Evolutionary conservation across 2,888 invertebrate species (phyloP), one percentile per base, ranked within the genome.

Genomic region (Saturnia pavonia): DNA sequence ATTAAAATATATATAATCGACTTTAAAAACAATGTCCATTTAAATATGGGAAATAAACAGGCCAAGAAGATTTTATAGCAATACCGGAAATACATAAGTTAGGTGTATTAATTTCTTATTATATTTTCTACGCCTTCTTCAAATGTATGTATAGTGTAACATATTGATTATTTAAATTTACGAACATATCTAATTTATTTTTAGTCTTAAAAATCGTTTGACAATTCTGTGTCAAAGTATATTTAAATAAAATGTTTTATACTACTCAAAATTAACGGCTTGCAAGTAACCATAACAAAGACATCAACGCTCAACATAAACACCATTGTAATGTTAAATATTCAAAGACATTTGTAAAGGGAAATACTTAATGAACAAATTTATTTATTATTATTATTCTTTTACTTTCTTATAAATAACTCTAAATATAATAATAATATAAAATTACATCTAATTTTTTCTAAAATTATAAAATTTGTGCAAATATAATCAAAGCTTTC

Each of bases 281-380:
- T 34, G 48, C 22, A 69, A 40, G 65, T 19, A 67, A 51, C 51
- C 76, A 75, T 78, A 78, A 75, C 79, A 81, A 82, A 80, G 80
- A 80, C 78, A 78, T 81, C 77, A 79, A 78, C 79, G 77, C 70
- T 16, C 4, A 48, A 48, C 45, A 45, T 25, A 43, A 7, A n/a
- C 57, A 60, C 14, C 6, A 14, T 14, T 3, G 1, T 12, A 12
- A 60, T 6, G 25, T 25, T 60, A 60, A 27, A 2, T 11, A 22
- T 22, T 22, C 11, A 54, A 54, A 54, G 11, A 22, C 7, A 51
- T 19, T n/a, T 51, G 1, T 48, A n/a, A n/a, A n/a, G n/a, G n/a
- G 19, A n/a, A 51, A n/a, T 9, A 6, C n/a, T n/a, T n/a, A n/a
- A n/a, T n/a, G n/a, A n/a, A n/a, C n/a, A n/a, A n/a, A n/a, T n/a